Percentiles rank a stretch among this genome's conserved stretches.
phyloP scores from a whole-genome alignment of 2,113 vertebrate genomes.

The Syngnathus typhle region DNA sequence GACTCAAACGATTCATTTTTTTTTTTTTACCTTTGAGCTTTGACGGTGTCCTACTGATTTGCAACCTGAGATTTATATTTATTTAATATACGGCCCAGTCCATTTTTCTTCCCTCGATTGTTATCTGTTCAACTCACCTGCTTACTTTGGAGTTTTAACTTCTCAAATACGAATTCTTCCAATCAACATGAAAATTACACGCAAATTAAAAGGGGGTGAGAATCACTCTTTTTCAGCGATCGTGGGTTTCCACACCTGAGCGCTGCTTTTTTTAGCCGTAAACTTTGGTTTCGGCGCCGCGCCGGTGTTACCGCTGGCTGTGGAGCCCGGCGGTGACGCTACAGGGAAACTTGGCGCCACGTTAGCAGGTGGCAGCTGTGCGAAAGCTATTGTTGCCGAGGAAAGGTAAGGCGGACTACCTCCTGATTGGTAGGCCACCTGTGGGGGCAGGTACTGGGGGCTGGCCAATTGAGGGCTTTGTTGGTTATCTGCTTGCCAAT shows the following conservation, averaged over 20 bases:
- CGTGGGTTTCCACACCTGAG: slow-evolving; percentile 94
- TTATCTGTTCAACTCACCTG: slow-evolving; percentile 16
- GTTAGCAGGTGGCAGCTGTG: slow-evolving; percentile 54
- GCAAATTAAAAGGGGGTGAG: not conserved
- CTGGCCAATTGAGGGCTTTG: slow-evolving; percentile 58
- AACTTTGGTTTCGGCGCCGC: slow-evolving; percentile 91
- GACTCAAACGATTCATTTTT: not conserved
- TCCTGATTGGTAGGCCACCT: slow-evolving; percentile 57
- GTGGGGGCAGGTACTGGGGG: slow-evolving; percentile 51
- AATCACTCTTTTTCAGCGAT: slow-evolving; percentile 74
- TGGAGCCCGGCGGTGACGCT: slow-evolving; percentile 76
- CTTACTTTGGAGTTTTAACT: slow-evolving; percentile 24
- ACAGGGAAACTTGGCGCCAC: slow-evolving; percentile 64
- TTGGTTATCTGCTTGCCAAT: slow-evolving; percentile 60
- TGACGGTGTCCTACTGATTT: not conserved
- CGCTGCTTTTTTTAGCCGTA: slow-evolving; percentile 87
- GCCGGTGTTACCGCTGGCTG: slow-evolving; percentile 56
- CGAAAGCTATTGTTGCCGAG: slow-evolving; percentile 65
- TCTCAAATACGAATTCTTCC: not conserved
- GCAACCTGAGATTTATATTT: not conserved
- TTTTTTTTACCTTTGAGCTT: not conserved
- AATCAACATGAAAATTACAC: not conserved
- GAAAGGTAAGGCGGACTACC: slow-evolving; percentile 58
- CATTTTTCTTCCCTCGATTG: not conserved
- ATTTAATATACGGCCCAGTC: not conserved